Conservation (phyloP, 2,888 invertebrate species). For the Tetheella fluctuosa region DNA sequence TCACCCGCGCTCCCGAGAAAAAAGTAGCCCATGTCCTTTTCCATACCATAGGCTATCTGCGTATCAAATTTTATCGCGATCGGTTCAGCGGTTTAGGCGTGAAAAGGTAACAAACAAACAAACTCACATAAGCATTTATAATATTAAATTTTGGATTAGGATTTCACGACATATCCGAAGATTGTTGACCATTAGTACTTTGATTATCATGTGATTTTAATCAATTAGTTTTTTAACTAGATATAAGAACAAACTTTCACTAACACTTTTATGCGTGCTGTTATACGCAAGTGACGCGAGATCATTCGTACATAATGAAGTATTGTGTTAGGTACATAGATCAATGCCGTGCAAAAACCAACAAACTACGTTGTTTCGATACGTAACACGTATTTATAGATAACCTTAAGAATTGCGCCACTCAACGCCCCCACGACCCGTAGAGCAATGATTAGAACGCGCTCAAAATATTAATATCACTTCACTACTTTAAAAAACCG, state of each 20-base stretch:
- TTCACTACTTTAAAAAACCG: slow-evolving; percentile 27
- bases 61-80: too few relatives aligned
- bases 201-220: background rate
- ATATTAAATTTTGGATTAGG: too few relatives aligned
- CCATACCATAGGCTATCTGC: too few relatives aligned
- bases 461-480: slow-evolving; percentile 38
- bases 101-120: too few relatives aligned
- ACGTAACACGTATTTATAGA: slow-evolving; percentile 66
- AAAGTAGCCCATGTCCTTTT: too few relatives aligned
- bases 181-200: background rate
- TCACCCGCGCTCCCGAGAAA: too few relatives aligned
- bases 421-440: slow-evolving; percentile 50
- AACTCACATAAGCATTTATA: too few relatives aligned
- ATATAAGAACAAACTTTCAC: too few relatives aligned
- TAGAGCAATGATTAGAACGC: slow-evolving; percentile 42
- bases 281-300: background rate
- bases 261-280: too few relatives aligned
- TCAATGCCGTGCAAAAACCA: slow-evolving; percentile 33
- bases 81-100: too few relatives aligned
- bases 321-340: slow-evolving; percentile 4
- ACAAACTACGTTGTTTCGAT: slow-evolving; percentile 36
- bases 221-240: too few relatives aligned
- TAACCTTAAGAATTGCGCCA: slow-evolving; percentile 59
- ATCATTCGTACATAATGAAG: background rate
- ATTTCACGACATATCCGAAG: background rate